Base-by-base conservation (phyloP, 2,113 vertebrate genomes). In the Pelvicachromis taeniatus region DNA sequence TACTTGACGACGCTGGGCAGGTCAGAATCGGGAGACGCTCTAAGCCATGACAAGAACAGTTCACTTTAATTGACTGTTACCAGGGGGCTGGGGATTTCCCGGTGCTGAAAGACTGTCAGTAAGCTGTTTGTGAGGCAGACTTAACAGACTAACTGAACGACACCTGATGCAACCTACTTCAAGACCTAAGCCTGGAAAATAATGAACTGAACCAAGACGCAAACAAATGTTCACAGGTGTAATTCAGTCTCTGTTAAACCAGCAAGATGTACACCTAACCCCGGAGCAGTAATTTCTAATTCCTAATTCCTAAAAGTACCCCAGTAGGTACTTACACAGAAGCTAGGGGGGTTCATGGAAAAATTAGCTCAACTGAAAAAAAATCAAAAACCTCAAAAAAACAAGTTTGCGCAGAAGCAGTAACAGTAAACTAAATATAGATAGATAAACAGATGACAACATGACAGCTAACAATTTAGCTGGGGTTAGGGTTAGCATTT, bases 61-160 rank as follows among this genome's bases (percentile, higher is more conserved):
- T 93, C 82, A 83, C 87, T 94, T 93, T 94, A 95, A 94, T 92
- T 89, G 87, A 81, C 93, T 94, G 92, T 92, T 92, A 93, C 93
- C 79, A 90, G 85, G 94, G 40, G 85, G 78, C 82, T 13, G 33
- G 35, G 82, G 90, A 88, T 87, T 85, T 85, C 23, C 23, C 16
- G 1, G 78, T 54, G 78, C 78, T 73, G 79, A 82, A 80, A 87
- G 61, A 54, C 78, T 12, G 11, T 87, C 83, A 83, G 92, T 95
- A 92, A 93, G 84, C 91, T 85, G 90, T 90, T 91, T 91, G 92
- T 89, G 58, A 80, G 80, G 61, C 80, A 87, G 89, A 85, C 85
- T 87, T 90, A 63, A 59, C 85, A 82, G 70, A 58, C 79, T 48
- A 58, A 77, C 52, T 33, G 68, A 85, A 50, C 19, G 23, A 82